Evolutionary conservation across 2,113 vertebrate species (phyloP), one percentile per base, ranked within the genome.

Genomic region (Puffinus mauretanicus): DNA sequence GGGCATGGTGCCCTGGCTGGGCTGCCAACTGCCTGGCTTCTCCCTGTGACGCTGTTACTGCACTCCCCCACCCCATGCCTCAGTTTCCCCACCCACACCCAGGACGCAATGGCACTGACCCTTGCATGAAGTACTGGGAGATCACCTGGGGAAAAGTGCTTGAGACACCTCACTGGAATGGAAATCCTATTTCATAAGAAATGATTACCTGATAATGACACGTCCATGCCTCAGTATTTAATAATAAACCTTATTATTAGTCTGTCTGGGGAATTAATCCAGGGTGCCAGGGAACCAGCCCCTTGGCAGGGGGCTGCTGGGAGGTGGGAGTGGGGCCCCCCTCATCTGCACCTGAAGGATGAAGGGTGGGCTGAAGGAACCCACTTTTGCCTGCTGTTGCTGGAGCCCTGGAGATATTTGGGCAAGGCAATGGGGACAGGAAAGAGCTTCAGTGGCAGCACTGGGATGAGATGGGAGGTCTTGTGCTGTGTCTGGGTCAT

Each of bases 401-500:
- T 82, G 61, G 42, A 87, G 38, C 61, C 55, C 55, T 24, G 57
- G 5, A 27, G 24, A 3, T 9, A 0, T 13, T 44, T 77, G 58
- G 42, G 13, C 36, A 38, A 9, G 65, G 36, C 18, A 6, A 11
- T 0, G 2, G n/a, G 58, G 16, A 29, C 4, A 11, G 64, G 32
- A 17, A 15, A 20, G 40, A n/a, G 15, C 55, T 61, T 25, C 67
- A 14, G 16, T 3, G 30, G 67, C 55, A 91, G 40, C 20, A 2
- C 49, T 10, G 52, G 62, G 47, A 34, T n/a, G 58, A 34, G 16
- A 4, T 34, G 44, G 60, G 25, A 7, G 22, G 38, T 11, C 14
- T 8, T 1, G 10, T 13, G 38, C 54, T 29, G 18, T 7, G 25
- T 1, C 2, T 3, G 64, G 44, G 44, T 30, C 40, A 9, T 0